Evolutionary conservation across 1,140 invertebrate species (phyloP).

Genomic region (Lasioglossum baleicum): DNA sequence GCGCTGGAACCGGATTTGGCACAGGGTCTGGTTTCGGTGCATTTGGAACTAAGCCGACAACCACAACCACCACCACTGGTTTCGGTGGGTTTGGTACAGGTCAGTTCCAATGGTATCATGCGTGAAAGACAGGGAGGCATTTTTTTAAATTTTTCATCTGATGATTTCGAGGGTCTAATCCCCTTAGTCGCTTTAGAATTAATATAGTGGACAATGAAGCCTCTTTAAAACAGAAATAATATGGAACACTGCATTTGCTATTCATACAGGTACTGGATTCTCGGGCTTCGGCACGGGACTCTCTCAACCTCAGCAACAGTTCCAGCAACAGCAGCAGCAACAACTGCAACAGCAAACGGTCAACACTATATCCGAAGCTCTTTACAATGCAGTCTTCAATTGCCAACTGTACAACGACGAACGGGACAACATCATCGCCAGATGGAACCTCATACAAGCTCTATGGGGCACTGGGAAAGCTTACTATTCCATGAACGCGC

Average conservation of each 20-base stretch:
- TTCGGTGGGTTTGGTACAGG: too few relatives aligned
- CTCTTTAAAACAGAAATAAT: too few relatives aligned
- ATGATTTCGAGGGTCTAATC: too few relatives aligned
- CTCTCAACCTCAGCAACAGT: slow-evolving; percentile 75
- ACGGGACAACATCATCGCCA: slow-evolving; percentile 92
- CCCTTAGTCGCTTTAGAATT: too few relatives aligned
- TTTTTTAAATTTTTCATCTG: too few relatives aligned
- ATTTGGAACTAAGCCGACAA: slow-evolving; percentile 76
- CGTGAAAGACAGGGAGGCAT: too few relatives aligned
- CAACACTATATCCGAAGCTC: slow-evolving; percentile 84
- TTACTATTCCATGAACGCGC: slow-evolving; percentile 87
- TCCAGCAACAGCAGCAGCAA: slow-evolving; percentile 80
- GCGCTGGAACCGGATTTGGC: slow-evolving; percentile 78
- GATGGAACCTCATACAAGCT: slow-evolving; percentile 96
- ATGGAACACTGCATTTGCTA: slow-evolving; percentile 43
- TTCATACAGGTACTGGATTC: slow-evolving; percentile 55
- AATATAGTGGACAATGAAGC: too few relatives aligned
- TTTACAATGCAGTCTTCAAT: slow-evolving; percentile 89
- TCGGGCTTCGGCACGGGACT: slow-evolving; percentile 65
- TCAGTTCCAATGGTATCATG: too few relatives aligned
- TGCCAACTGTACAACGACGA: slow-evolving; percentile 95
- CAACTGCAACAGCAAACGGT: slow-evolving; percentile 82
- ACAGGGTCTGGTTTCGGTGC: slow-evolving; percentile 80
- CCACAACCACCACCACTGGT: too few relatives aligned
- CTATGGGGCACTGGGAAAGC: slow-evolving; percentile 94